Evolutionary conservation across 2,888 invertebrate species (phyloP), one percentile per base, ranked within the genome.

Genomic region (Parnassius smintheus): DNA sequence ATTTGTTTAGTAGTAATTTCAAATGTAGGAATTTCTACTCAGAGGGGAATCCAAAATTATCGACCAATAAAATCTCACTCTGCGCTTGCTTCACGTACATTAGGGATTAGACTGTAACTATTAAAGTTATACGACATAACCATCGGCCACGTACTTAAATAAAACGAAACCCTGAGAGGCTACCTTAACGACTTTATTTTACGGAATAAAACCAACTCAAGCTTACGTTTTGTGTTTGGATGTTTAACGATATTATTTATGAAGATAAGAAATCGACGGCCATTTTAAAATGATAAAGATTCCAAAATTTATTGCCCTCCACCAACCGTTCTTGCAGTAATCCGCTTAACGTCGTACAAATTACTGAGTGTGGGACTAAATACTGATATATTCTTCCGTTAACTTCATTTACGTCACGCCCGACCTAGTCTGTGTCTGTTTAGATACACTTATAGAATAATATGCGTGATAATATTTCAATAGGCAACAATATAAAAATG

Each of bases 201-300:
- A 76, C 70, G 74, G 75, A 81, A 82, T 88, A 83, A 85, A 80
- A 76, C 77, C 79, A 83, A 85, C 84, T 86, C 86, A 84, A 82
- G 82, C 77, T 81, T 78, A 80, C 77, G 75, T 78, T 77, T 74
- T 62, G 65, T 73, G 70, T 64, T 73, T 76, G 80, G 75, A 80
- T 77, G 80, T 82, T 86, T 88, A 91, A 90, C 89, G 83, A 91
- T 88, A 88, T 85, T 85, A 91, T 91, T 90, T 91, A 91, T 89
- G 87, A 81, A 85, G 74, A 72, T 80, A 83, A 85, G 84, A 81
- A 83, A 85, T 82, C 80, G 82, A 76, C 78, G 80, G 77, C 76
- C 77, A 77, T 81, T 81, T 86, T 83, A 88, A 90, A 90, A 90
- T 88, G 89, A 86, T 90, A 91, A 91, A 91, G 89, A 91, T 88